Evolutionary conservation across 2,797 vertebrate species (phyloP), one percentile per base, ranked within the genome.

Genomic region (Cyclopterus lumpus): DNA sequence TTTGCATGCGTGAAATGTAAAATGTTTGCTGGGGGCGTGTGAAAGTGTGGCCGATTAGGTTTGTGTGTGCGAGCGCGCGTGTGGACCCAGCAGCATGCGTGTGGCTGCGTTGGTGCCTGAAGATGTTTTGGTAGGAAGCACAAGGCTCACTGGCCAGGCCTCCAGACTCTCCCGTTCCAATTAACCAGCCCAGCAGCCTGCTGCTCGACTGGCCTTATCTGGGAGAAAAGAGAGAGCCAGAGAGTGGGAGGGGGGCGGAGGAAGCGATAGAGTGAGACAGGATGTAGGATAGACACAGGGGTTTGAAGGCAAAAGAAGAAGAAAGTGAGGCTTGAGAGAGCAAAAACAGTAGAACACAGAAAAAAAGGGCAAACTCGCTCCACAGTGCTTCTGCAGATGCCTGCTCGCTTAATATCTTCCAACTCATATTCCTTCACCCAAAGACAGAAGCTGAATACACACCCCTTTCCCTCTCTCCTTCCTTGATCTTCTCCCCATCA

Each of bases 151-250:
- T 93, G 91, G 91, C 91, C 90, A 91, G 82, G 84, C 90, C 90
- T 81, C 67, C 24, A 87, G 87, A 90, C 85, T 83, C 77, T 89
- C 79, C 67, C 68, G 77, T 91, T 92, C 91, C 89, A 93, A 92
- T 94, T 93, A 94, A 93, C 73, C 89, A 92, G 88, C 90, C 86
- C 88, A 91, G 83, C 86, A 91, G 90, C 92, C 91, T 86, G 85
- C 84, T 92, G 92, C 92, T 77, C 73, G 57, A 49, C 84, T 79
- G 72, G 85, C 87, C 90, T 92, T 93, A 92, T 93, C 92, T 85
- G 71, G 53, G 66, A 24, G 69, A 53, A 72, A 72, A 7, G 55
- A 58, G 28, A 32, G 54, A 51, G 51, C 4, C 5, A 54, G 12
- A 20, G 16, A 36, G 44, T 59, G n/a, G 34, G 40, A 26, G 54